Evolutionary conservation across 2,113 vertebrate genomes (phyloP).

Genomic region (Ciconia stormi): DNA sequence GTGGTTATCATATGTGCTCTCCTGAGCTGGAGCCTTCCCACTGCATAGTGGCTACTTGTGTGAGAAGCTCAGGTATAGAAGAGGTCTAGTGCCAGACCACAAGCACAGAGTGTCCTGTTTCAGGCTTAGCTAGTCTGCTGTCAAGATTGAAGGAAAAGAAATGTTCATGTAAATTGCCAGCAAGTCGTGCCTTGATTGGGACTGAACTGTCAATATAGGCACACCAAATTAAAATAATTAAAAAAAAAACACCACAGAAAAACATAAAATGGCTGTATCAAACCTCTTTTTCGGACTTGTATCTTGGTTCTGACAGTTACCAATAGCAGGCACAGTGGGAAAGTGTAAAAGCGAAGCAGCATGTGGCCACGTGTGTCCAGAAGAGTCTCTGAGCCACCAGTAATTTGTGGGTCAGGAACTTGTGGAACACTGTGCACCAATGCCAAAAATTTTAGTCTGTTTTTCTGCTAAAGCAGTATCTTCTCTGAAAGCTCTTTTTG

Average conservation of each 20-base stretch:
- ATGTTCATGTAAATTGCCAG: background rate
- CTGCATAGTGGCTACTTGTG: background rate
- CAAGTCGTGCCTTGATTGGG: background rate
- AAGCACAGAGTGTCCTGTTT: background rate
- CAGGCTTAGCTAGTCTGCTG: background rate
- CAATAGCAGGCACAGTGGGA: background rate
- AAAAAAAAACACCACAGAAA: background rate
- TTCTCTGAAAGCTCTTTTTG: background rate
- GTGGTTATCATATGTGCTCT: background rate
- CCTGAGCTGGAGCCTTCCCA: background rate
- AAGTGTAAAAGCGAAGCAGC: background rate
- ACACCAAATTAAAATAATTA: background rate
- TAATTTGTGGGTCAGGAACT: background rate
- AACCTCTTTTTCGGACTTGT: background rate
- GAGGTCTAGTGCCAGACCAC: background rate
- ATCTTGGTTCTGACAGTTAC: background rate
- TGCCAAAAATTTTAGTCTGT: background rate
- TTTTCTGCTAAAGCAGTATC: background rate
- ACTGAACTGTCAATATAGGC: background rate
- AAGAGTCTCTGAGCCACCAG: background rate
- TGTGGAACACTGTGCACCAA: background rate
- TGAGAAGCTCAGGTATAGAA: background rate
- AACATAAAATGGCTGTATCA: background rate
- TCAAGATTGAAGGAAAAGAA: background rate
- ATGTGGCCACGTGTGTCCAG: background rate